Conservation (phyloP, 2,888 invertebrate species). For the Pilophorus perplexus region DNA sequence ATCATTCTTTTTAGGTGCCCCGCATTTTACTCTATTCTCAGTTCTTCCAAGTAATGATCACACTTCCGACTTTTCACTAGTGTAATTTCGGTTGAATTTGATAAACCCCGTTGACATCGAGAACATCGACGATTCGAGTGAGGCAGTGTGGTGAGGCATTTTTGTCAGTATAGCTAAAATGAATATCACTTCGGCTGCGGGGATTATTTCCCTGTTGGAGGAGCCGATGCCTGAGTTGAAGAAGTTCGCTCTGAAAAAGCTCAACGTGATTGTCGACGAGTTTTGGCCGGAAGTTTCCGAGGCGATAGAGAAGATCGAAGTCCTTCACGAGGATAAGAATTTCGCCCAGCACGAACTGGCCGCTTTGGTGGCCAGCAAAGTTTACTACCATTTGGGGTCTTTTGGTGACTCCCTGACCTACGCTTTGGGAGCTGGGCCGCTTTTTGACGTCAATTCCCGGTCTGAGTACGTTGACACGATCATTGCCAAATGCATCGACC, state of each 20-base stretch:
- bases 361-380: slow-evolving; percentile 96
- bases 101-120: too few species aligned
- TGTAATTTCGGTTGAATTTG: too few species aligned
- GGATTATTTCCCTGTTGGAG: slow-evolving; percentile 92
- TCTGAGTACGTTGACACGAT: slow-evolving; percentile 97
- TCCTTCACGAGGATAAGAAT: slow-evolving; percentile 86
- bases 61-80: too few species aligned
- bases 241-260: slow-evolving; percentile 86
- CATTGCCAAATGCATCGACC: slow-evolving; percentile 95
- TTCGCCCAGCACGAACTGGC: slow-evolving; percentile 89
- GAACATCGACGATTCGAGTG: too few species aligned
- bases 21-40: too few species aligned
- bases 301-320: slow-evolving; percentile 95
- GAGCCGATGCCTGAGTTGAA: slow-evolving; percentile 92
- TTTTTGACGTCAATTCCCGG: slow-evolving; percentile 91
- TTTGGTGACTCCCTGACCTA: slow-evolving; percentile 97
- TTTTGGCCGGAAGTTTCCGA: slow-evolving; percentile 99
- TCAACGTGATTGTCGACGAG: slow-evolving; percentile 91
- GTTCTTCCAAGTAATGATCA: too few species aligned
- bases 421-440: slow-evolving; percentile 90
- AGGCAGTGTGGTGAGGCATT: too few species aligned
- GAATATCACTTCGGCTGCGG: slow-evolving; percentile 63
- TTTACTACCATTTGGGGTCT: slow-evolving; percentile 95
- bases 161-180: too few species aligned
- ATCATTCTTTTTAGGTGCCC: too few species aligned